phyloP scores from a whole-genome alignment of 2,113 vertebrate species.

The Pangasianodon hypophthalmus region DNA sequence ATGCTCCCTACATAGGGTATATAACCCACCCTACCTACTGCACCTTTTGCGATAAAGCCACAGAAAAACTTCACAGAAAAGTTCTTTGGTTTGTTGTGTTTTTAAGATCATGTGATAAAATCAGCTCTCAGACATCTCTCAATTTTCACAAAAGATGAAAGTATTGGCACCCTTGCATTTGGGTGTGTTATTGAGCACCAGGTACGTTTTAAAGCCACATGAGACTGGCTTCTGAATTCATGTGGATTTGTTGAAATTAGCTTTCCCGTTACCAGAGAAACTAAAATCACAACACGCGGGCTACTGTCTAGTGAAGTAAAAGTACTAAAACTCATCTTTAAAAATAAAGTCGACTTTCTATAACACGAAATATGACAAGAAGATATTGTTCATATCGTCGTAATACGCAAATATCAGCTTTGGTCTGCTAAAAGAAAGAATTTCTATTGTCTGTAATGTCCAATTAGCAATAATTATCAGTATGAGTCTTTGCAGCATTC shows the following conservation, averaged over 20 bases:
- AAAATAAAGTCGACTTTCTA: not conserved
- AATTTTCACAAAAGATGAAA: not conserved
- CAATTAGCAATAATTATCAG: not conserved
- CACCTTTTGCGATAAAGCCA: too few relatives aligned
- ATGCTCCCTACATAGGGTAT: not conserved
- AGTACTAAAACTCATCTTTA: not conserved
- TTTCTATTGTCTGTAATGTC: not conserved
- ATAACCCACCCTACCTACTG: not conserved
- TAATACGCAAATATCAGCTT: not conserved
- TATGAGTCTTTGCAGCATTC: not conserved
- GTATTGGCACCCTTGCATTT: not conserved
- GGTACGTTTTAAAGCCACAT: not conserved
- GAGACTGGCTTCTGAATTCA: not conserved
- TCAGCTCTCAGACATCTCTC: not conserved
- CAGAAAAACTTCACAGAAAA: too few relatives aligned
- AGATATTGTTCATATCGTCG: not conserved
- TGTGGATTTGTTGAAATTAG: not conserved
- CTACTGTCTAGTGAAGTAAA: not conserved
- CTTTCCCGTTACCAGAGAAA: not conserved
- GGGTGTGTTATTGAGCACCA: too few relatives aligned
- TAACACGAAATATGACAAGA: not conserved
- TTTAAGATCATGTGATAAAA: not conserved
- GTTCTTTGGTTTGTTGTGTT: too few relatives aligned
- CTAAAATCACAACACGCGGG: not conserved
- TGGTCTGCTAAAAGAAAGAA: not conserved